A percentile compares a stretch with the other conserved stretches of the same genome.
Evolutionary conservation across 2,888 invertebrate species (phyloP).

Genomic region (Nephrotoma guestfalica): DNA sequence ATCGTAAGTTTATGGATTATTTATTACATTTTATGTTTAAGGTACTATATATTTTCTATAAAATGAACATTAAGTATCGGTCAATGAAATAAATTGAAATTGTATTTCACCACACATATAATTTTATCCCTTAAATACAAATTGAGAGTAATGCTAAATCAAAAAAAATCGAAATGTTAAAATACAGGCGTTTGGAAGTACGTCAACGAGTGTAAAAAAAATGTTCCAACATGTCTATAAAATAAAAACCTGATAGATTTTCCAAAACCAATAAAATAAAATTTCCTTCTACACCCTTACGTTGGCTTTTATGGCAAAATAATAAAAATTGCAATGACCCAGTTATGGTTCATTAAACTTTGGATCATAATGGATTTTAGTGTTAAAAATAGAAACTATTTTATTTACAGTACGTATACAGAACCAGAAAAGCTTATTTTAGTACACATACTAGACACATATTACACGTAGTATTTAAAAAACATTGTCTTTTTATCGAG

Average conservation of each 20-base stretch:
- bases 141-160: too few relatives aligned
- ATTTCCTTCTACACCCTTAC: not conserved
- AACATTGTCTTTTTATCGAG: not conserved
- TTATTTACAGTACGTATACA: not conserved
- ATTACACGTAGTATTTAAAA: not conserved
- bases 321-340: not conserved
- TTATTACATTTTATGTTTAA: too few relatives aligned
- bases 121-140: too few relatives aligned
- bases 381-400: not conserved
- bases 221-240: not conserved
- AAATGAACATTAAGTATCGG: too few relatives aligned
- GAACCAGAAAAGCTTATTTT: not conserved
- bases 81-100: too few relatives aligned
- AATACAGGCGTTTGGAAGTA: too few relatives aligned
- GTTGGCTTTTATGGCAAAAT: not conserved
- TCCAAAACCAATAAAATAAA: not conserved
- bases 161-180: too few relatives aligned
- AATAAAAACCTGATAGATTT: not conserved
- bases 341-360: not conserved
- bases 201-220: too few relatives aligned
- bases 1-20: too few relatives aligned
- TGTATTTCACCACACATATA: too few relatives aligned
- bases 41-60: too few relatives aligned
- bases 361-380: not conserved
- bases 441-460: not conserved